A percentile compares a stretch with the other conserved stretches of the same genome.
phyloP scores from a whole-genome alignment of 2,113 vertebrate species.

The Corythornis madagascariensis region DNA sequence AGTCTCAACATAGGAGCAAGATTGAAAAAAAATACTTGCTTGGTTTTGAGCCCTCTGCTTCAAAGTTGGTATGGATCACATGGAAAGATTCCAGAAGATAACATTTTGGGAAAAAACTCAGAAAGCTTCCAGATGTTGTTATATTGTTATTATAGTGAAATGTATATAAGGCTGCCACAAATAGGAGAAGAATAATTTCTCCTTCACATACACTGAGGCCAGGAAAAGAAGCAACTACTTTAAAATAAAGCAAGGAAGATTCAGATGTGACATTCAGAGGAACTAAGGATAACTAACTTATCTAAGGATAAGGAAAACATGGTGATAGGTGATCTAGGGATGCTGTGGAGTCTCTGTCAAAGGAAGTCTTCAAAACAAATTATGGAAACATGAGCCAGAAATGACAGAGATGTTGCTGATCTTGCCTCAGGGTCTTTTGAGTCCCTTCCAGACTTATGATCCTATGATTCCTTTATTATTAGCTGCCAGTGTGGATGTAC shows the following conservation, averaged over 20 bases:
- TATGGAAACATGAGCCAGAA: background rate
- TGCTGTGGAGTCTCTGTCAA: background rate
- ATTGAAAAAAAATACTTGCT: background rate
- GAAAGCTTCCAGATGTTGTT: background rate
- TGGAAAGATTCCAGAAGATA: background rate
- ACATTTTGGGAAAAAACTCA: background rate
- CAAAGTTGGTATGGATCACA: background rate
- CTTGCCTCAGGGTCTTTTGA: background rate
- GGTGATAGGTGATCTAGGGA: background rate
- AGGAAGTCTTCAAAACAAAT: conserved; percentile 12
- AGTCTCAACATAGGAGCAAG: background rate
- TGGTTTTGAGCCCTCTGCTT: background rate
- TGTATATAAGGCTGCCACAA: background rate
- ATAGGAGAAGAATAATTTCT: background rate
- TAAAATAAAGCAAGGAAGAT: background rate
- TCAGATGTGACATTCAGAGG: background rate
- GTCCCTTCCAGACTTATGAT: background rate
- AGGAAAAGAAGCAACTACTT: background rate
- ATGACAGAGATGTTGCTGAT: conserved; percentile 1
- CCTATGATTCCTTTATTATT: background rate
- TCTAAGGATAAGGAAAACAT: background rate
- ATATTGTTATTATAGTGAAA: background rate
- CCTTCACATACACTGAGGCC: background rate
- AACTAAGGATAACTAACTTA: too few relatives aligned
- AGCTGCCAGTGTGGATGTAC: background rate